phyloP scores from a whole-genome alignment of 2,888 invertebrate species.

The Calliopum simillimum region DNA sequence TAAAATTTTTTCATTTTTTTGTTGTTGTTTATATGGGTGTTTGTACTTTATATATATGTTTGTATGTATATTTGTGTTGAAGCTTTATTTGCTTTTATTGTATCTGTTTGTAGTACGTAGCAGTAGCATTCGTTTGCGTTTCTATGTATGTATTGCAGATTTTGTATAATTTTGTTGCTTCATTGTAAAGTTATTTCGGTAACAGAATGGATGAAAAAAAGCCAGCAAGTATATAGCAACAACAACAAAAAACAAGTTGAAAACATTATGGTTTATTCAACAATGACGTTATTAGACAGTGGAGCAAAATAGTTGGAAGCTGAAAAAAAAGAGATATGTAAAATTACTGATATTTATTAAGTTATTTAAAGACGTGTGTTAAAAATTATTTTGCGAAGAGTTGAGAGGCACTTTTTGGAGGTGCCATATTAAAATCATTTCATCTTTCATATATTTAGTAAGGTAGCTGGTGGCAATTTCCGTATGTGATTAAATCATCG shows the following conservation, averaged over 20 bases:
- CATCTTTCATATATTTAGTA: too few species aligned
- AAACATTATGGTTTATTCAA: slow-evolving; percentile 29
- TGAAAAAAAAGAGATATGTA: not conserved
- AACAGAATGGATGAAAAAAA: slow-evolving; percentile 33
- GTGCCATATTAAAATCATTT: too few species aligned
- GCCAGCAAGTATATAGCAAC: not conserved
- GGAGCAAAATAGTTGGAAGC: not conserved
- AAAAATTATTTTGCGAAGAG: too few species aligned
- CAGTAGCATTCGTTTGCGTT: slow-evolving; percentile 31
- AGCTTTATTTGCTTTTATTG: too few species aligned
- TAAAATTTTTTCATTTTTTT: too few species aligned
- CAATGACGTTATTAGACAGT: slow-evolving; percentile 30
- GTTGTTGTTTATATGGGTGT: slow-evolving; percentile 13
- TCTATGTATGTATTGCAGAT: slow-evolving; percentile 47
- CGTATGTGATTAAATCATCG: too few species aligned
- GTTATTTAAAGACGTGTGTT: not conserved
- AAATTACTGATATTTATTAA: not conserved
- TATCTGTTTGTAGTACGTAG: not conserved
- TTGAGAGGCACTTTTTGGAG: not conserved
- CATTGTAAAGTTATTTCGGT: slow-evolving; percentile 55
- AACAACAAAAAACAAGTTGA: slow-evolving; percentile 15
- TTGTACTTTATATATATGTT: too few species aligned
- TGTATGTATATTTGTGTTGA: too few species aligned
- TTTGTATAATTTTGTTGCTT: slow-evolving; percentile 58
- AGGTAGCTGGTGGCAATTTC: too few species aligned